Evolutionary conservation across 1,140 invertebrate genomes (phyloP), one percentile per base, ranked within the genome.

Genomic region (Nasonia giraulti): DNA sequence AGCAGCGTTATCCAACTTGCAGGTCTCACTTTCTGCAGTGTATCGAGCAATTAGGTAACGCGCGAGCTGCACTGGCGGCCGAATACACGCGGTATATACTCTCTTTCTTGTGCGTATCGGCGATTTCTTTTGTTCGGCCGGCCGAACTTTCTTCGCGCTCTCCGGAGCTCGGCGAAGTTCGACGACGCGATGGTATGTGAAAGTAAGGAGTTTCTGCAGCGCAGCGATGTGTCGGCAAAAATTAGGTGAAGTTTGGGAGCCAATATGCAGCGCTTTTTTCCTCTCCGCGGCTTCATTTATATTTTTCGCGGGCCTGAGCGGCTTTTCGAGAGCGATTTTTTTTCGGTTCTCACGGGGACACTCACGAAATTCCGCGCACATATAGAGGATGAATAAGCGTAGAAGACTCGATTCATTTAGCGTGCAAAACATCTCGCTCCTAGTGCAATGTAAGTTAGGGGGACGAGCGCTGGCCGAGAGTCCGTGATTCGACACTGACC

Each of bases 41-140:
- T 80, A 76, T 80, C 71, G 71, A 75, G 78, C 83, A 85, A 85
- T 85, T 85, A 80, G 78, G 75, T 85, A 85, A 85, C 83, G 44
- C 33, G 31, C 23, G 47, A 33, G 73, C 50, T 44, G 40, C 40
- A 44, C 14, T 11, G 17, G 0, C 62, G 68, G 8, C 8, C 12
- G 8, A 4, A 44, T 10, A 44, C 10, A 44, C 8, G 10, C 10
- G n/a, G 8, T 68, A 79, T 74, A 33, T 84, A 80, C 73, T 84
- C 82, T 78, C 75, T 77, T 84, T 84, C 82, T 69, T 37, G 8
- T 20, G 20, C 17, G 17, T 7, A n/a, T 47, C 71, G 17, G 10
- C 50, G 23, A 74, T 74, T 80, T 66, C 50, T 74, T 84, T 79
- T 79, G 37, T 77, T 55, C 27, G 12, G 14, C 40, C 62, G 47